Evolutionary conservation across 2,113 vertebrate species (phyloP).

Genomic region (Addax nasomaculatus): DNA sequence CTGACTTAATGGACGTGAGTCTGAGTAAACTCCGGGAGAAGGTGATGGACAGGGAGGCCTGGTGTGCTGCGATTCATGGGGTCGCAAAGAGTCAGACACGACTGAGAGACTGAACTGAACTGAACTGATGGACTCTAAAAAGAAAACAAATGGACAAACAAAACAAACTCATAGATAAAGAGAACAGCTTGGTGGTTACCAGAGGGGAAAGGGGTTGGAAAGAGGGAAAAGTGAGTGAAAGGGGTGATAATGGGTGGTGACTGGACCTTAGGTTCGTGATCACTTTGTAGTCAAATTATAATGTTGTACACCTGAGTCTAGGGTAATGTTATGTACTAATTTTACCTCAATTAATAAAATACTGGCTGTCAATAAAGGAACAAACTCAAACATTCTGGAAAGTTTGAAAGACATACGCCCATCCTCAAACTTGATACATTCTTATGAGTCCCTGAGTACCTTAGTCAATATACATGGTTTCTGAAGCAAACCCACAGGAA

Average conservation of each 20-base stretch:
- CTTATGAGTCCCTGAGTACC: background rate
- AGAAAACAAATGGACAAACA: background rate
- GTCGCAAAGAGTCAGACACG: too few species aligned
- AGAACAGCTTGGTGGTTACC: background rate
- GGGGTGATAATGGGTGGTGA: background rate
- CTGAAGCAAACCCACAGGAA: background rate
- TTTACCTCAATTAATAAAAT: background rate
- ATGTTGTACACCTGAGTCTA: background rate
- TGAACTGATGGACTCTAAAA: background rate
- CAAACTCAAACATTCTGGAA: background rate
- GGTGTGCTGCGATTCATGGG: too few species aligned
- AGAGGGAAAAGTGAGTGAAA: background rate
- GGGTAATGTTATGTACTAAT: background rate
- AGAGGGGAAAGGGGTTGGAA: background rate
- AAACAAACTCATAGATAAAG: background rate
- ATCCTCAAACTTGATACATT: background rate
- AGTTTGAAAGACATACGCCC: background rate
- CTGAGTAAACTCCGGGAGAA: too few species aligned
- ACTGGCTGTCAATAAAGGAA: background rate
- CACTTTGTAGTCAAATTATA: background rate
- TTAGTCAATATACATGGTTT: background rate
- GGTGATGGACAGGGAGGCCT: too few species aligned
- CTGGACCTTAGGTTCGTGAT: background rate
- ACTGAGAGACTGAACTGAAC: too few species aligned
- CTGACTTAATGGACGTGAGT: too few species aligned